These are phyloP conservation scores for Chrysemys picta DNA, from an alignment of 2,113 vertebrate genomes.

Conservation along the genomic window DNA sequence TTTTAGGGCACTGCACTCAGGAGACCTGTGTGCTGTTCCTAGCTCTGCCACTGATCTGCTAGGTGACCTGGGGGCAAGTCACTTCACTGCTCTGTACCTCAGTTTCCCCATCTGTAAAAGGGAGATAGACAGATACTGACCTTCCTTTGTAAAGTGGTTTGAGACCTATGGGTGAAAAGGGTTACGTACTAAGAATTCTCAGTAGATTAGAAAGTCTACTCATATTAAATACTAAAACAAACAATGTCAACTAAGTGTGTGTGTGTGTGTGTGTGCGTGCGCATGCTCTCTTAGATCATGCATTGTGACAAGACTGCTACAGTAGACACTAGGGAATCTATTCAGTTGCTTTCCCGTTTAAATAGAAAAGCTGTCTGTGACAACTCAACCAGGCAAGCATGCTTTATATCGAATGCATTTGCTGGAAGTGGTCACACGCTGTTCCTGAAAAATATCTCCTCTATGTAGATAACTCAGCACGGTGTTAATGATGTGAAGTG, in stretches of 20 bases:
- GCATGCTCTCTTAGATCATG: background rate
- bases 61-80: background rate
- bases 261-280: accelerated
- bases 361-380: background rate
- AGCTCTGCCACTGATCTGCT: background rate
- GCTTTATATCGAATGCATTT: background rate
- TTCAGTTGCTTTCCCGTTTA: background rate
- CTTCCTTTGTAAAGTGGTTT: background rate
- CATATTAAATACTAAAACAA: background rate
- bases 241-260: background rate
- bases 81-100: background rate
- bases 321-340: background rate
- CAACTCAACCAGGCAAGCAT: background rate
- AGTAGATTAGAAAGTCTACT: background rate
- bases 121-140: background rate
- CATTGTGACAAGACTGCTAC: background rate
- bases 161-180: background rate
- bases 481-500: background rate
- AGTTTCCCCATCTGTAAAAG: background rate
- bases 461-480: background rate
- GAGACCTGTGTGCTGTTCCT: background rate
- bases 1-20: background rate
- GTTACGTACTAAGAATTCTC: background rate
- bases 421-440: background rate
- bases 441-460: background rate